Evolutionary conservation across 64 coral and sea anemone genomes (phyloP).

Genomic region (Porites lutea): DNA sequence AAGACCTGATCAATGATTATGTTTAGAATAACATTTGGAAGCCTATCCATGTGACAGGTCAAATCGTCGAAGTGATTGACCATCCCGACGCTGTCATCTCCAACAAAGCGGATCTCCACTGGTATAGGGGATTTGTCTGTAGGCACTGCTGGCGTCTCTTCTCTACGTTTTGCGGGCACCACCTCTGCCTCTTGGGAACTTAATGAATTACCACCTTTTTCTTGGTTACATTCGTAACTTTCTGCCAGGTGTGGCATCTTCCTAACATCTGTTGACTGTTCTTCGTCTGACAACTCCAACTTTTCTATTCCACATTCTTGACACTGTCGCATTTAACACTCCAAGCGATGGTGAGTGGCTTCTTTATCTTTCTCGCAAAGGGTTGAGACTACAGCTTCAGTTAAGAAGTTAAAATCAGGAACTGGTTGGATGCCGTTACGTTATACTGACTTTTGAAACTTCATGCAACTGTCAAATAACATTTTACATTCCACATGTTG

Average conservation of each 20-base stretch:
- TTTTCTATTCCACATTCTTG: conserved; percentile 58
- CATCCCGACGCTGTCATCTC: no score
- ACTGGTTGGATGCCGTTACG: conserved; percentile 19
- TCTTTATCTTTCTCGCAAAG: conserved; percentile 60
- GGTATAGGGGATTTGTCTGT: no score
- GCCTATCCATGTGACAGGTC: no score
- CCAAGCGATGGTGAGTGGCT: background rate
- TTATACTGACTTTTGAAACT: conserved; percentile 50
- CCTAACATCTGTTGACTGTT: conserved; percentile 42
- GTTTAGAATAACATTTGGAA: no score
- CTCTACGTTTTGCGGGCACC: no score
- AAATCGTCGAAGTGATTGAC: no score
- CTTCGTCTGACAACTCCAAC: conserved; percentile 22
- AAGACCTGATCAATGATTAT: no score
- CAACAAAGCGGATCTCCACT: no score
- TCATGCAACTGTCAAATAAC: conserved; percentile 68
- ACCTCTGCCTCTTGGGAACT: no score
- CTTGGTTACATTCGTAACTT: no score
- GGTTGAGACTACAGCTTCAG: conserved; percentile 55
- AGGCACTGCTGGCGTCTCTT: no score
- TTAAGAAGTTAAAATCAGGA: conserved; percentile 51
- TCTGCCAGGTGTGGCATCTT: background rate
- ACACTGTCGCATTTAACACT: conserved; percentile 47
- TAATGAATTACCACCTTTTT: no score
- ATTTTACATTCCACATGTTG: conserved; percentile 76